These are phyloP conservation scores for Gracilinanus agilis DNA, from an alignment of 2,113 vertebrate species.

Conservation along the genomic window DNA sequence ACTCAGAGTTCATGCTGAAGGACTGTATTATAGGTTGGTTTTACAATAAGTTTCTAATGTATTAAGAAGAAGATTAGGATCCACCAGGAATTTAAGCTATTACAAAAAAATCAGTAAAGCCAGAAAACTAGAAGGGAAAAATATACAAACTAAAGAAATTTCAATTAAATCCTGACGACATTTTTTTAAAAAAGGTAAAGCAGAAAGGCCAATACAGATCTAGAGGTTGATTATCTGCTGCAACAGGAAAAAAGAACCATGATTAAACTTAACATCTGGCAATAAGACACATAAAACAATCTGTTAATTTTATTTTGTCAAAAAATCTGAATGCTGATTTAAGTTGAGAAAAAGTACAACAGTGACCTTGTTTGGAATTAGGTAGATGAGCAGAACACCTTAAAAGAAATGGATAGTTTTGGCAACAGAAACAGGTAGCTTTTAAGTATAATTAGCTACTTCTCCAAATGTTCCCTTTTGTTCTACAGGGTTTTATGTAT, in stretches of 20 bases:
- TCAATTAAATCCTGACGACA: neutral
- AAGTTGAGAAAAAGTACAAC: neutral
- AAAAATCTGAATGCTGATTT: neutral
- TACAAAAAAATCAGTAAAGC: neutral
- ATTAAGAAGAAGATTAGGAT: neutral
- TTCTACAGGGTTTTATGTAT: neutral
- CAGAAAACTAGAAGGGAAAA: neutral
- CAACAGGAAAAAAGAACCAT: neutral
- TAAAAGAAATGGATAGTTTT: neutral
- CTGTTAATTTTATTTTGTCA: neutral
- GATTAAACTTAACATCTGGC: neutral
- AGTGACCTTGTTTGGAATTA: neutral
- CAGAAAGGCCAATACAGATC: neutral
- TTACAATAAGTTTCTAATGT: neutral
- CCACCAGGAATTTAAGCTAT: neutral
- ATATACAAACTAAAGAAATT: neutral
- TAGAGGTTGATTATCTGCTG: neutral
- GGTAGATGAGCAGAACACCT: neutral
- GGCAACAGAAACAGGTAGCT: neutral
- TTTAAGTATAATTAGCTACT: neutral
- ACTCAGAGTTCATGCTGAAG: neutral
- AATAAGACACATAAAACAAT: neutral
- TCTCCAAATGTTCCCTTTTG: neutral
- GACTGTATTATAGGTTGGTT: neutral
- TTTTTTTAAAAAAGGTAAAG: neutral